phyloP scores from a whole-genome alignment of 2,113 vertebrate genomes.

The Craseonycteris thonglongyai region DNA sequence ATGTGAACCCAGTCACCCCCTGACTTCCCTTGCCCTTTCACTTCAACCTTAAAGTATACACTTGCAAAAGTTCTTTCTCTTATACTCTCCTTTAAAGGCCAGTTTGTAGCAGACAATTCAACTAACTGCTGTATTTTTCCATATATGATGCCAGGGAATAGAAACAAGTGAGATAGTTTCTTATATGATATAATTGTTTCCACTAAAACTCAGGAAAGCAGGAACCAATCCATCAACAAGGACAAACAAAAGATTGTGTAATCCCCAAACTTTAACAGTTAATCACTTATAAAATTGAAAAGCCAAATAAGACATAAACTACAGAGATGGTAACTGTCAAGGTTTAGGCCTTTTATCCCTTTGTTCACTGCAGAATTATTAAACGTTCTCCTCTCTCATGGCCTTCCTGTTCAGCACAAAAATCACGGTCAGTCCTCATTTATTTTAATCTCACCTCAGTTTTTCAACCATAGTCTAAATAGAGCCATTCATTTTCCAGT shows the following conservation, averaged over 20 bases:
- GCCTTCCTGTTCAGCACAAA: not conserved
- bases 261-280: constrained; percentile 61
- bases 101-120: constrained; percentile 79
- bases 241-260: constrained; percentile 75
- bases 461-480: not conserved
- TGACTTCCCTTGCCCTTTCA: constrained; percentile 47
- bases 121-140: constrained; percentile 81
- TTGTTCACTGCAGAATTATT: not conserved
- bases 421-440: not conserved
- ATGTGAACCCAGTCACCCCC: constrained; percentile 60
- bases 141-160: constrained; percentile 81
- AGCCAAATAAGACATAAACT: constrained; percentile 55
- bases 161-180: constrained; percentile 75
- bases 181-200: constrained; percentile 84
- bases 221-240: constrained; percentile 75
- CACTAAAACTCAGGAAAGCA: constrained; percentile 77
- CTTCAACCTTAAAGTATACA: constrained; percentile 70
- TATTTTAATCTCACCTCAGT: not conserved
- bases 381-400: not conserved
- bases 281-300: constrained; percentile 66
- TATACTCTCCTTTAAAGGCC: constrained; percentile 82
- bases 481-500: not conserved
- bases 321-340: constrained; percentile 33
- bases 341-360: not conserved
- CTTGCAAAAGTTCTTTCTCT: constrained; percentile 76